Evolutionary conservation across 2,888 invertebrate species (phyloP).

Genomic region (Artemia sinica): DNA sequence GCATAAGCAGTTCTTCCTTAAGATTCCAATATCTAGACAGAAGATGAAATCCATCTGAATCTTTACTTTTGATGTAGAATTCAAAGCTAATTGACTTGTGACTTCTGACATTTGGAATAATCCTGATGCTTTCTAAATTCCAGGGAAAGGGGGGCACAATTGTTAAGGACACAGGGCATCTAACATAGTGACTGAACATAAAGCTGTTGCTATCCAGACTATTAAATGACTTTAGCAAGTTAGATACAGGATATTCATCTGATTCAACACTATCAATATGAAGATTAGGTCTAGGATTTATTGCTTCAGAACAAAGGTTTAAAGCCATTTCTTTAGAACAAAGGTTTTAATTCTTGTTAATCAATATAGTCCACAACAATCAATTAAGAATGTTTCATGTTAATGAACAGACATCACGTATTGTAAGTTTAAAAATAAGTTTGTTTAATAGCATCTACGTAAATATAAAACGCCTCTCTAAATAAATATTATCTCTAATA

Average conservation of each 20-base stretch:
- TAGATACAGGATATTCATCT: not conserved
- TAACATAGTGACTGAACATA: not conserved
- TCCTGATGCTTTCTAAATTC: not conserved
- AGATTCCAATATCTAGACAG: not conserved
- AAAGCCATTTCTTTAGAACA: too few species aligned
- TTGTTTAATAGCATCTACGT: too few species aligned
- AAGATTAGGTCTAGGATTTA: too few species aligned
- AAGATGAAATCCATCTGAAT: not conserved
- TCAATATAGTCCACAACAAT: too few species aligned
- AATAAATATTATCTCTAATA: too few species aligned
- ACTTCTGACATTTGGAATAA: not conserved
- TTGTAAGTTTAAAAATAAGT: too few species aligned
- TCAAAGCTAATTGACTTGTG: slow-evolving; percentile 2
- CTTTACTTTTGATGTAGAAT: not conserved
- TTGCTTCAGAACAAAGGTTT: too few species aligned
- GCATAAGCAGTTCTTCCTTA: not conserved
- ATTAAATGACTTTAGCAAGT: not conserved
- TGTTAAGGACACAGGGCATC: not conserved
- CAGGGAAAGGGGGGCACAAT: not conserved
- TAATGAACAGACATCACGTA: too few species aligned
- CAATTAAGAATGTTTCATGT: too few species aligned
- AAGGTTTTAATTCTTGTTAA: too few species aligned
- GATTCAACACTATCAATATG: not conserved
- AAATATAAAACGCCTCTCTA: too few species aligned
- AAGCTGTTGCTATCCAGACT: not conserved